These are phyloP conservation scores for Istiophorus platypterus DNA, from an alignment of 2,113 vertebrate genomes.

Conservation along the genomic window DNA sequence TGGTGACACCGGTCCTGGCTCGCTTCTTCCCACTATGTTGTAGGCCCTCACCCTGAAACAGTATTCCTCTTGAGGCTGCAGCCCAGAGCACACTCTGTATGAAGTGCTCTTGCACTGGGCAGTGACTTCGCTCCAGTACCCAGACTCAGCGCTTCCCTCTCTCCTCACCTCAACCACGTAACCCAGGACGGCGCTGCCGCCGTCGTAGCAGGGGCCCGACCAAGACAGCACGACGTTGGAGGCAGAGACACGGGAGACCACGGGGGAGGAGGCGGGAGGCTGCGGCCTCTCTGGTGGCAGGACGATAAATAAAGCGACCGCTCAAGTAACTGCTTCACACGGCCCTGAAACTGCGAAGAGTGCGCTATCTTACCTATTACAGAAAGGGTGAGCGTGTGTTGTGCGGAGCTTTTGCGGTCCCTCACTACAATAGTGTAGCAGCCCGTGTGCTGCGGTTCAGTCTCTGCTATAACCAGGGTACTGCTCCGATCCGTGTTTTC, in stretches of 20 bases:
- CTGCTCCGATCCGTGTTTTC: conserved; percentile 75
- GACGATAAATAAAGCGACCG: not conserved
- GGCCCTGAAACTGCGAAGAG: not conserved
- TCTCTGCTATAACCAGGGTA: conserved; percentile 78
- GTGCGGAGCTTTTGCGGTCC: conserved; percentile 78
- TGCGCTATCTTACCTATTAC: conserved; percentile 79
- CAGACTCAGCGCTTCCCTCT: conserved; percentile 25
- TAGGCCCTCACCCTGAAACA: conserved; percentile 83
- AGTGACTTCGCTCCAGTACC: conserved; percentile 77
- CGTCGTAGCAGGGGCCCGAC: conserved; percentile 88
- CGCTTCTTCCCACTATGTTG: conserved; percentile 82
- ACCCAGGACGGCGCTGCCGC: conserved; percentile 82
- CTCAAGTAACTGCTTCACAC: not conserved
- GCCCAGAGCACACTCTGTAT: conserved; percentile 73
- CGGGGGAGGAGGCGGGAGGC: conserved; percentile 83
- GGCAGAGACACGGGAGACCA: conserved; percentile 68
- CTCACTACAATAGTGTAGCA: conserved; percentile 79
- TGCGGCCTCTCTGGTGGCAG: conserved; percentile 79
- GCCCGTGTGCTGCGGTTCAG: conserved; percentile 77
- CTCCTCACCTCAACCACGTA: conserved; percentile 83
- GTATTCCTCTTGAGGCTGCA: conserved; percentile 77
- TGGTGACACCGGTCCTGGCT: conserved; percentile 81
- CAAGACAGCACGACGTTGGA: conserved; percentile 84
- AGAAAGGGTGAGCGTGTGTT: conserved; percentile 81
- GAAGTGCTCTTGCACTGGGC: conserved; percentile 82